These are phyloP conservation scores for Phaenicophaeus curvirostris DNA, from an alignment of 2,797 vertebrate genomes.

Conservation along the genomic window DNA sequence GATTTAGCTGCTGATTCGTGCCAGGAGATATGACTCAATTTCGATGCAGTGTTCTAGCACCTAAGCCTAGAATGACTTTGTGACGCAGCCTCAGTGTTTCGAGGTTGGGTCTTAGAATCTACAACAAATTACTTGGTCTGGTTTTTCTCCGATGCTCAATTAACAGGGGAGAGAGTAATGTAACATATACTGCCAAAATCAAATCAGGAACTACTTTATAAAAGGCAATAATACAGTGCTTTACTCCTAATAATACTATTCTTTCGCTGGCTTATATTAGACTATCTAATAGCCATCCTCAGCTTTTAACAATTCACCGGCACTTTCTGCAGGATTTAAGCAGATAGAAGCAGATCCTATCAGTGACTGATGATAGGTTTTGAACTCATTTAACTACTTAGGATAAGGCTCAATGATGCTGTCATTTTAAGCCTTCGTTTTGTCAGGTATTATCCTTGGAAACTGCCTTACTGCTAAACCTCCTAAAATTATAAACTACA, in stretches of 20 bases:
- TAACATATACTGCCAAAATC: background rate
- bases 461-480: background rate
- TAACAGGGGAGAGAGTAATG: background rate
- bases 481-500: conserved; percentile 29
- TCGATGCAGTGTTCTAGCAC: background rate
- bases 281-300: background rate
- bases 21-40: background rate
- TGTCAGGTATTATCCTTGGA: conserved; percentile 31
- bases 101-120: background rate
- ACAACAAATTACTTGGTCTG: background rate
- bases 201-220: background rate
- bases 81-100: background rate
- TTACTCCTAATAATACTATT: background rate
- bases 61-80: background rate
- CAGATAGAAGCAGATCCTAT: background rate
- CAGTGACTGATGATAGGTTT: conserved; percentile 22
- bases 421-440: background rate
- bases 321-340: conserved; percentile 6
- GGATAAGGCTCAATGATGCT: background rate
- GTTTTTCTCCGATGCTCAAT: background rate
- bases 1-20: conserved; percentile 7
- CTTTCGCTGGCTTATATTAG: background rate
- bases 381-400: conserved; percentile 43
- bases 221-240: background rate
- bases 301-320: conserved; percentile 23